Conservation (phyloP, 2,888 invertebrate species). For the Nephrotoma appendiculata region DNA sequence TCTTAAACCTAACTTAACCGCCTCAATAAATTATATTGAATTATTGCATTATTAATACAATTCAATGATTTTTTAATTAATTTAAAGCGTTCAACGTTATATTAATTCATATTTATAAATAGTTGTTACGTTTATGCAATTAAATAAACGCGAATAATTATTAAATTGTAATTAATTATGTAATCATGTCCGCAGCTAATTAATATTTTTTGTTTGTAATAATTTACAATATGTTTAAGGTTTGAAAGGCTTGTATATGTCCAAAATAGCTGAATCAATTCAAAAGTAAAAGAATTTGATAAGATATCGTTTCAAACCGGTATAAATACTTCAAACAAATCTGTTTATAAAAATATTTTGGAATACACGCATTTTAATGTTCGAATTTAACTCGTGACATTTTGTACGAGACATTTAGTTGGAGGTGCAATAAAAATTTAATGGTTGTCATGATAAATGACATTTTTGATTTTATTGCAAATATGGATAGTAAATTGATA, state of each 20-base stretch:
- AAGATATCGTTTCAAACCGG: neutral
- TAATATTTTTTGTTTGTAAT: neutral
- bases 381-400: too few relatives aligned
- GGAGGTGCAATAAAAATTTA: too few relatives aligned
- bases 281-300: neutral
- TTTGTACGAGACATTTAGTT: too few relatives aligned
- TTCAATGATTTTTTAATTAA: neutral
- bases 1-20: neutral
- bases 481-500: too few relatives aligned
- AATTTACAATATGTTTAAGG: neutral
- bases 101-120: neutral
- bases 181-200: neutral
- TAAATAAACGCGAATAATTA: neutral
- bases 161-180: neutral
- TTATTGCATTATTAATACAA: neutral
- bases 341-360: too few relatives aligned
- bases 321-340: too few relatives aligned
- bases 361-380: too few relatives aligned
- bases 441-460: too few relatives aligned
- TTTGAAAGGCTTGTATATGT: neutral
- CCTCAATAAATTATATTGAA: neutral
- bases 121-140: neutral
- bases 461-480: too few relatives aligned
- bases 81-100: neutral
- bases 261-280: neutral